Conservation (phyloP, 1,140 invertebrate genomes). For the Ganaspis sp. region DNA sequence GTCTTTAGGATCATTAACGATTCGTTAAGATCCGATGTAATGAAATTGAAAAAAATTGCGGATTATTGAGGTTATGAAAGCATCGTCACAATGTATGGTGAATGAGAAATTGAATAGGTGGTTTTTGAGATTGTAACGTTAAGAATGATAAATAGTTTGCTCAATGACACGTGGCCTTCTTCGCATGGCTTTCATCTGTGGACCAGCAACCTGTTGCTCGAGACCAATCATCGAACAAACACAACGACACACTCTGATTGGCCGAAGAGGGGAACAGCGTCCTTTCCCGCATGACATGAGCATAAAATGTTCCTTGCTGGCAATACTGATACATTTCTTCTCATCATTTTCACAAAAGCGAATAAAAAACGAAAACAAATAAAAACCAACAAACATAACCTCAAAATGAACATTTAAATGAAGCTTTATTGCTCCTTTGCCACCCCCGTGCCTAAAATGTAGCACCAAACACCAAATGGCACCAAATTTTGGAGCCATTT, state of each 20-base stretch:
- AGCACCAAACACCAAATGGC: no score
- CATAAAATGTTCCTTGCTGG: slow-evolving; percentile 39
- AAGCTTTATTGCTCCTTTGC: no score
- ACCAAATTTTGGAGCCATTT: no score
- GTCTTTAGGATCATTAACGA: no score
- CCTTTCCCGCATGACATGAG: slow-evolving; percentile 36
- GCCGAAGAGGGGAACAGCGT: slow-evolving; percentile 29
- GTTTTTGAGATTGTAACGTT: background rate
- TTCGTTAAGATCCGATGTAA: no score
- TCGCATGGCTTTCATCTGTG: slow-evolving; percentile 53
- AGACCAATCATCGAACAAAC: slow-evolving; percentile 52
- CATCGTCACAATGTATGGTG: no score
- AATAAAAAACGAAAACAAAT: no score
- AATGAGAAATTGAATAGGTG: background rate
- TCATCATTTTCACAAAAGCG: no score
- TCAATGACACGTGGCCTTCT: slow-evolving; percentile 41
- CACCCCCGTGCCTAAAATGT: no score
- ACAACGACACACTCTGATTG: slow-evolving; percentile 47
- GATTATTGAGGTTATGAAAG: background rate
- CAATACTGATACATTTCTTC: background rate
- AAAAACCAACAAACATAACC: no score
- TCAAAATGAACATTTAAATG: no score
- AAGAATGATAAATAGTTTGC: slow-evolving; percentile 33
- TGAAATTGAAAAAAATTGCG: no score
- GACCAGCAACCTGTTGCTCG: slow-evolving; percentile 69